Conservation (phyloP, 2,797 vertebrate genomes). For the Malacoraja senta region DNA sequence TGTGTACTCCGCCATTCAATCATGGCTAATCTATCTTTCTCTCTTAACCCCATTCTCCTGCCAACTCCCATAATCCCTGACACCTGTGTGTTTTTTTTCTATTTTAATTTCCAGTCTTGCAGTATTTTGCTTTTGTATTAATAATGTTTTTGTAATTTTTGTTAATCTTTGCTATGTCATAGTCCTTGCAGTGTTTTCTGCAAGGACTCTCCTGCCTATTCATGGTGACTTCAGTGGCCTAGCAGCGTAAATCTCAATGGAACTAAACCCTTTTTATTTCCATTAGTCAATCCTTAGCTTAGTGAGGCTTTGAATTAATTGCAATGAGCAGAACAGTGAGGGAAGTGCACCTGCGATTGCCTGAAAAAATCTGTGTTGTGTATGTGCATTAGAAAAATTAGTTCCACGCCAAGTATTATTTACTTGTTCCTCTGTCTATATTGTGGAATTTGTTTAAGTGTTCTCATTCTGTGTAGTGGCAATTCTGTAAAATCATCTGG, state of each 20-base stretch:
- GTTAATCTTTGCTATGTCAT: neutral
- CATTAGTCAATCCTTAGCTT: neutral
- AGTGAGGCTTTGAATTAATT: constrained; percentile 3
- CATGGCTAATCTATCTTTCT: too few relatives aligned
- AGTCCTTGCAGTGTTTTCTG: neutral
- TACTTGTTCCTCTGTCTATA: neutral
- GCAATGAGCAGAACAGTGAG: neutral
- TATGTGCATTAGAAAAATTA: neutral
- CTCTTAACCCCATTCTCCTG: too few relatives aligned
- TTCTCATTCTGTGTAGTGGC: neutral
- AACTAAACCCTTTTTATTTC: neutral
- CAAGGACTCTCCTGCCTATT: too few relatives aligned
- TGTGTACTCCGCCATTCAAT: too few relatives aligned
- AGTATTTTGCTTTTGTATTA: neutral
- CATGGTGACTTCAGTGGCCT: neutral
- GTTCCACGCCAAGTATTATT: neutral
- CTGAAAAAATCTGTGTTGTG: neutral
- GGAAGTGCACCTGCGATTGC: neutral
- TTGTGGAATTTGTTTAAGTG: neutral
- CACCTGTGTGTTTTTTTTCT: too few relatives aligned
- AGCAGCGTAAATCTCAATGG: neutral
- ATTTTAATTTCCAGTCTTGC: too few relatives aligned
- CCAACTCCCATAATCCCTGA: too few relatives aligned
- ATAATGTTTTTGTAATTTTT: neutral
- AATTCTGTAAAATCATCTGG: neutral